Evolutionary conservation across 2,888 invertebrate genomes (phyloP), one percentile per base, ranked within the genome.

Genomic region (Lepidocyrtinus sp.): DNA sequence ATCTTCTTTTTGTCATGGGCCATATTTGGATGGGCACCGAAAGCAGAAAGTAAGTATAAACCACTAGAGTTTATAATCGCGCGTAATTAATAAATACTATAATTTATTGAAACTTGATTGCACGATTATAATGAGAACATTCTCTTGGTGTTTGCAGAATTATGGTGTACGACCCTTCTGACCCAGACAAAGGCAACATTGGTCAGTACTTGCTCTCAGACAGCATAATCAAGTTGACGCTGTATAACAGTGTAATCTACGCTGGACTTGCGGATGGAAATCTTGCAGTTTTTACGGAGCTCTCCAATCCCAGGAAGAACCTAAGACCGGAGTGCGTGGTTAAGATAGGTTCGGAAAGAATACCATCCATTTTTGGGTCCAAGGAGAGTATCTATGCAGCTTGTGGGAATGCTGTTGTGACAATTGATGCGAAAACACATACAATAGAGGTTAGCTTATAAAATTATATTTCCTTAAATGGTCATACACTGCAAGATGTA

Each of bases 21-120:
- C 86, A 72, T 67, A 94, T 97, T n/a, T 97, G 97, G 97, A 93
- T 97, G 91, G 96, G 96, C 73, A 96, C 96, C 7, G 94, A 94
- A 86, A 94, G 94, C 86, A 92, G 94, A 87, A 94, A 90, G 91
- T 91, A 87, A 87, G 88, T 68, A 55, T 55, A 27, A 59, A 25
- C 63, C 36, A 17, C n/a, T n/a, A n/a, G n/a, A n/a, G n/a, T n/a
- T n/a, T n/a, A n/a, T n/a, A n/a, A n/a, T n/a, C n/a, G n/a, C n/a
- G n/a, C n/a, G n/a, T n/a, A n/a, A n/a, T n/a, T n/a, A n/a, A n/a
- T n/a, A n/a, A n/a, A n/a, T n/a, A n/a, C n/a, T n/a, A n/a, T n/a
- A n/a, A n/a, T n/a, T n/a, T n/a, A n/a, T n/a, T 69, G 55, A 69
- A 50, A 69, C 69, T 12, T 69, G 50, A 45, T 69, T 45, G 22